These are phyloP conservation scores for Myotis davidii DNA, from an alignment of 2,113 vertebrate genomes.

Conservation along the genomic window DNA sequence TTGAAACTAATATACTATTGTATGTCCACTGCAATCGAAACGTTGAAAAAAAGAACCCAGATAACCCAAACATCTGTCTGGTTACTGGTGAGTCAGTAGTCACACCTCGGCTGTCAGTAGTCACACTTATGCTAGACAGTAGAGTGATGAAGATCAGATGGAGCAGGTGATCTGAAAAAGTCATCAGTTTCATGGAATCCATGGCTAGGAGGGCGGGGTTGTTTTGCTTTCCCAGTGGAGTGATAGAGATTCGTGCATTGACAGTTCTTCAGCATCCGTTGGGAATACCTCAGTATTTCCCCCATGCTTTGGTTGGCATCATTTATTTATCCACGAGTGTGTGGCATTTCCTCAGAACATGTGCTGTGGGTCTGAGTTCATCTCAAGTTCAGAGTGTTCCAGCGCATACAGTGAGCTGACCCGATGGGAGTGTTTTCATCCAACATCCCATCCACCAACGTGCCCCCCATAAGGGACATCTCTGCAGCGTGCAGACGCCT, in stretches of 20 bases:
- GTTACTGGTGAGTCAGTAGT: not conserved
- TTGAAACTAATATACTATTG: not conserved
- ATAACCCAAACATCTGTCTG: not conserved
- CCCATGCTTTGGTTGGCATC: not conserved
- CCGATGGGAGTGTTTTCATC: not conserved
- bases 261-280: not conserved
- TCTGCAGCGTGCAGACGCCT: not conserved
- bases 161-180: not conserved
- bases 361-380: constrained; percentile 30
- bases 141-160: not conserved
- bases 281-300: not conserved
- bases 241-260: not conserved
- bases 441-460: not conserved
- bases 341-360: not conserved
- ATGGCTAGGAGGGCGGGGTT: not conserved
- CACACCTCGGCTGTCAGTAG: not conserved
- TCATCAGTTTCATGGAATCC: not conserved
- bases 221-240: not conserved
- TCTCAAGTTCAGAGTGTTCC: constrained; percentile 41
- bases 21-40: not conserved
- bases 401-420: not conserved
- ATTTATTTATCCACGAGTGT: not conserved
- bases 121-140: not conserved
- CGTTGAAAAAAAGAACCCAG: not conserved
- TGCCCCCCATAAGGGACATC: not conserved